Conservation (phyloP, 92 coral and sea anemone species). For the Actinostola sp. region DNA sequence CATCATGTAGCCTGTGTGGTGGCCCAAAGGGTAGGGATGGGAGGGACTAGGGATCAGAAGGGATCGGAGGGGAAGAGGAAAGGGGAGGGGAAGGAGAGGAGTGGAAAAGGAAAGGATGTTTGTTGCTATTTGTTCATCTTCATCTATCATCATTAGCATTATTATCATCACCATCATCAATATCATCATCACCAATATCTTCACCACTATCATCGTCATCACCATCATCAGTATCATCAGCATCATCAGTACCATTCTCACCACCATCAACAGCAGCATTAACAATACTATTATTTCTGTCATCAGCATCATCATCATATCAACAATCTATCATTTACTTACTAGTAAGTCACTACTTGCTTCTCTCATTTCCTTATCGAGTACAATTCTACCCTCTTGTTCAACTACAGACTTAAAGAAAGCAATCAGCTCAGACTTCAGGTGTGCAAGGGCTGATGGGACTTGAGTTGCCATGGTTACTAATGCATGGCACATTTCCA, state of each 20-base stretch:
- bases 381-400: slow-evolving; percentile 13
- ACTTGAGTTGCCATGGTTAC: slow-evolving; percentile 95
- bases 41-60: no score
- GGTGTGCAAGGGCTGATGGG: slow-evolving; percentile 69
- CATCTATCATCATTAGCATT: no score
- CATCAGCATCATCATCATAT: neutral
- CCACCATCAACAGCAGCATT: neutral
- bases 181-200: neutral
- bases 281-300: neutral
- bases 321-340: neutral
- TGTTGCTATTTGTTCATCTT: no score
- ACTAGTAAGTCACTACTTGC: slow-evolving; percentile 17
- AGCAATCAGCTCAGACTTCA: slow-evolving; percentile 62
- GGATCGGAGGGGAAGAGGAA: no score
- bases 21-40: no score
- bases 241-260: neutral
- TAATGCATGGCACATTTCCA: slow-evolving; percentile 84
- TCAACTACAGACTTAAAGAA: slow-evolving; percentile 58
- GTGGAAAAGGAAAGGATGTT: no score
- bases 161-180: neutral
- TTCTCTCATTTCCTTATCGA: slow-evolving; percentile 20
- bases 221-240: neutral
- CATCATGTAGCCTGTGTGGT: no score
- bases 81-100: no score
- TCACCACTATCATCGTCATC: neutral